These are phyloP conservation scores for Leguminivora glycinivorella DNA, from an alignment of 1,140 invertebrate genomes.

Conservation along the genomic window DNA sequence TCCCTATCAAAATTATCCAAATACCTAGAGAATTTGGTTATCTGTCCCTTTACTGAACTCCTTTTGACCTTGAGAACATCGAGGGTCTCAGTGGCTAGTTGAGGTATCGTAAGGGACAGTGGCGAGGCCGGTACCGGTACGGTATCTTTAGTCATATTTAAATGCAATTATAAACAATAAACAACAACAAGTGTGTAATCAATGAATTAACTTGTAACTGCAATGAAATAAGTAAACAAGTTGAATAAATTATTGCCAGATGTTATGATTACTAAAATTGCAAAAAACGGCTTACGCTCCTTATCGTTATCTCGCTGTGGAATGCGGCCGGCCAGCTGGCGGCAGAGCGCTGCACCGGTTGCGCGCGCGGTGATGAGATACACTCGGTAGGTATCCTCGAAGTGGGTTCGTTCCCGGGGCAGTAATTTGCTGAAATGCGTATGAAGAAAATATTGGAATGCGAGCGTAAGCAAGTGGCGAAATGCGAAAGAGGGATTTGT, in stretches of 20 bases:
- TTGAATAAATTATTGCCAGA: background rate
- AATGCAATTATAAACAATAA: too few species aligned
- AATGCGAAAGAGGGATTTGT: background rate
- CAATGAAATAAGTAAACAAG: background rate
- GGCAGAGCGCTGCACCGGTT: background rate
- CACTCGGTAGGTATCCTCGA: background rate
- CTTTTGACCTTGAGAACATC: background rate
- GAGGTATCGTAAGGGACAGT: background rate
- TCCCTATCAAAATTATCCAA: background rate
- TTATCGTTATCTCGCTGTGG: background rate
- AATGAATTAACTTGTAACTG: background rate
- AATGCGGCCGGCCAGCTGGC: too few species aligned
- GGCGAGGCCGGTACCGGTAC: background rate
- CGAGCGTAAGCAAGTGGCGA: background rate
- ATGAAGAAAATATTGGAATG: constrained; percentile 1
- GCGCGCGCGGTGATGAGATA: too few species aligned
- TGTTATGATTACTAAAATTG: background rate
- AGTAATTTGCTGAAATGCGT: background rate
- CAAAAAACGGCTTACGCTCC: constrained; percentile 16
- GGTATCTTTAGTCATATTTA: background rate
- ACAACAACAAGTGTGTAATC: background rate
- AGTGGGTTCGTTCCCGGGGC: background rate
- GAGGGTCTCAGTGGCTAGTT: background rate
- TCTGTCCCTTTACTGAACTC: background rate
- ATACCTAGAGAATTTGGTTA: background rate